Evolutionary conservation across 2,113 vertebrate species (phyloP).

Genomic region (Glaucomys volans): DNA sequence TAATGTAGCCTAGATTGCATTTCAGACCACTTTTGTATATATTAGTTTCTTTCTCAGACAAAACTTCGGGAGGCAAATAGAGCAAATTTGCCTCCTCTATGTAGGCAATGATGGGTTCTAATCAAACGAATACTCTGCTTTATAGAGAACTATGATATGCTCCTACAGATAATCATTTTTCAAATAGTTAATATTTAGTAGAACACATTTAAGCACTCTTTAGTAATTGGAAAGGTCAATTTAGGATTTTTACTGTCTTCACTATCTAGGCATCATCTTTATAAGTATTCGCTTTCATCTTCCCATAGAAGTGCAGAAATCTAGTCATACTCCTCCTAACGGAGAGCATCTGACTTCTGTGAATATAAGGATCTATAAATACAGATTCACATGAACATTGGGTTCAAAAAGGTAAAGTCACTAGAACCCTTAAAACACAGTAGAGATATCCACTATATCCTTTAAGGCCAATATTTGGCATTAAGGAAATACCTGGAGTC

Average conservation of each 20-base stretch:
- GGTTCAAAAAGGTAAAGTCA: constrained; percentile 2
- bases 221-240: neutral
- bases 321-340: neutral
- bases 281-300: neutral
- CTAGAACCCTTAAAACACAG: neutral
- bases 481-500: neutral
- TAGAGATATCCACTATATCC: neutral
- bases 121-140: neutral
- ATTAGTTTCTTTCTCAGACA: neutral
- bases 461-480: neutral
- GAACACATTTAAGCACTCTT: neutral
- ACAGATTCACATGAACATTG: neutral
- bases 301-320: neutral
- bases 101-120: neutral
- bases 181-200: neutral
- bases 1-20: neutral
- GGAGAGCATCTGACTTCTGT: neutral
- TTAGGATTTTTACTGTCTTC: neutral
- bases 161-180: neutral
- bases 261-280: neutral
- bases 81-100: constrained; percentile 1
- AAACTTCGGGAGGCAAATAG: neutral
- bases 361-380: neutral
- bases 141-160: neutral
- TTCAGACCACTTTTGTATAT: neutral